Percentiles rank a stretch among this genome's conserved stretches.
Evolutionary conservation across 2,113 vertebrate genomes (phyloP).

Genomic region (Nanger granti): DNA sequence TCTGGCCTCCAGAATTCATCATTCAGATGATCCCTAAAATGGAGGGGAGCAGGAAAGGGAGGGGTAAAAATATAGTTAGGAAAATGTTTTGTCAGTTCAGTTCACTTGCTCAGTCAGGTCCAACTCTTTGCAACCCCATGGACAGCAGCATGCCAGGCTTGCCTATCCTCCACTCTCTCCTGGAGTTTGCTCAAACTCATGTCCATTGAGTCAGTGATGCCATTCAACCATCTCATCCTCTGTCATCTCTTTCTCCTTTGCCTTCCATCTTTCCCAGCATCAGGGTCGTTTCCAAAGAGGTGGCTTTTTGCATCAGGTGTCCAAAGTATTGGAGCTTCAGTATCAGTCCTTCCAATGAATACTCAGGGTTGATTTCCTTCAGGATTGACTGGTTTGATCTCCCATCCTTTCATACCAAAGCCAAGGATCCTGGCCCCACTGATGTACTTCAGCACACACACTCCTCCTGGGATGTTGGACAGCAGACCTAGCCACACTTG

Average conservation of each 20-base stretch:
- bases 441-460: background rate
- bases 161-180: background rate
- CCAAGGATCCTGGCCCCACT: background rate
- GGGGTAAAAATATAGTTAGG: background rate
- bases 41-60: background rate
- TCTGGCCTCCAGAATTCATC: background rate
- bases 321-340: background rate
- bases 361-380: background rate
- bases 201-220: background rate
- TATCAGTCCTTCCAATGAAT: background rate
- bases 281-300: background rate
- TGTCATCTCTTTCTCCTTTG: background rate
- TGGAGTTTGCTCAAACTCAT: background rate
- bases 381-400: background rate
- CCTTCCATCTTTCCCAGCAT: background rate
- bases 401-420: background rate
- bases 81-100: background rate
- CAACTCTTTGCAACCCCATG: background rate
- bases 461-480: background rate
- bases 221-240: background rate
- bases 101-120: background rate
- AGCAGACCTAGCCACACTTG: background rate
- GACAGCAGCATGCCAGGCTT: background rate
- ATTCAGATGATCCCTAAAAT: background rate
- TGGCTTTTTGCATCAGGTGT: background rate